Conservation (phyloP, 2,888 invertebrate species). For the Hypsopygia costalis region DNA sequence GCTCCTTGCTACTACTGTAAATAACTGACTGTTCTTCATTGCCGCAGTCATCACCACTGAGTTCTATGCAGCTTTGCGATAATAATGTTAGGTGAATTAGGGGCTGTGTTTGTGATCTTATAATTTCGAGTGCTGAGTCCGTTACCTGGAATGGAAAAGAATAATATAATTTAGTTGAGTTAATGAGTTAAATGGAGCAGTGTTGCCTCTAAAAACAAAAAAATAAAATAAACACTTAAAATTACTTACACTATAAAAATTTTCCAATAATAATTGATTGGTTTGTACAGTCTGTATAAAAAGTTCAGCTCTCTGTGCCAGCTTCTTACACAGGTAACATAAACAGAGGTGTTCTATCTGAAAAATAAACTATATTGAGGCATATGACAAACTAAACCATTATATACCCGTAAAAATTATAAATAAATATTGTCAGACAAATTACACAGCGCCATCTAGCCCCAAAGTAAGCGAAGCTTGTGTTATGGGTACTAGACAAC, state of each 20-base stretch:
- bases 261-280: slow-evolving; percentile 31
- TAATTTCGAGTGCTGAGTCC: slow-evolving; percentile 26
- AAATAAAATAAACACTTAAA: background rate
- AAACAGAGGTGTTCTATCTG: background rate
- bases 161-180: too few relatives aligned
- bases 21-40: slow-evolving; percentile 21
- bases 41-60: slow-evolving; percentile 18
- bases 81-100: slow-evolving; percentile 26
- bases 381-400: too few relatives aligned
- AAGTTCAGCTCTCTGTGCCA: background rate
- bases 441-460: too few relatives aligned
- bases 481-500: too few relatives aligned
- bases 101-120: slow-evolving; percentile 24
- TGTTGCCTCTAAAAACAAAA: too few relatives aligned
- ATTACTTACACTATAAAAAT: slow-evolving; percentile 44
- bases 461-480: too few relatives aligned
- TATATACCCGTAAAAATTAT: too few relatives aligned
- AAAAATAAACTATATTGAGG: too few relatives aligned
- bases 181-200: too few relatives aligned
- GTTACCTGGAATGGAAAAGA: slow-evolving; percentile 28
- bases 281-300: background rate
- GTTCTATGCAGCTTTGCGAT: slow-evolving; percentile 26
- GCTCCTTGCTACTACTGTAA: slow-evolving; percentile 17
- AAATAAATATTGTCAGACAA: too few relatives aligned
- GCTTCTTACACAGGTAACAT: background rate